These are phyloP conservation scores for Neofelis nebulosa DNA, from an alignment of 2,113 vertebrate genomes.

Conservation along the genomic window DNA sequence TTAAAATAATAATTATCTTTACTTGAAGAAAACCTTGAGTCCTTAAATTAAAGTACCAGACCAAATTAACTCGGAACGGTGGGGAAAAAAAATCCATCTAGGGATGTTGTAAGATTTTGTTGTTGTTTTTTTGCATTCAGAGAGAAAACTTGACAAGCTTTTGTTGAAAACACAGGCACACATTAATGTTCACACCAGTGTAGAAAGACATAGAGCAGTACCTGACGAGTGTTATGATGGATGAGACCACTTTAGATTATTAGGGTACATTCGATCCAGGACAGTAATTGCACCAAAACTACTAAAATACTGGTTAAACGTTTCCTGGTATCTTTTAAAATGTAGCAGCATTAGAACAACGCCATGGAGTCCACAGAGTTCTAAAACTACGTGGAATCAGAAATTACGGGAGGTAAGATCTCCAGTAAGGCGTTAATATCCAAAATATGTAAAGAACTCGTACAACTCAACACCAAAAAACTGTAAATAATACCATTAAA, in stretches of 20 bases:
- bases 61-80: background rate
- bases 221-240: no score
- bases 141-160: background rate
- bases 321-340: background rate
- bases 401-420: background rate
- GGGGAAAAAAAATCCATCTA: background rate
- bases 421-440: background rate
- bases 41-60: background rate
- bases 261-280: background rate
- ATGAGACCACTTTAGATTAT: background rate
- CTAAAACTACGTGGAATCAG: background rate
- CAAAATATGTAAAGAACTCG: background rate
- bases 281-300: background rate
- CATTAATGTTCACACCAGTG: background rate
- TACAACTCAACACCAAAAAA: background rate
- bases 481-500: background rate
- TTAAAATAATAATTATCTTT: background rate
- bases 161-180: background rate
- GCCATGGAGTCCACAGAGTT: background rate
- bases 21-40: background rate
- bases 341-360: background rate
- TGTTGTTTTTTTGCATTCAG: background rate
- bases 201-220: background rate
- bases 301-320: background rate
- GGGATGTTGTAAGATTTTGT: background rate